Base-by-base conservation (phyloP, 2,797 vertebrate species). In the Sarcoramphus papa region DNA sequence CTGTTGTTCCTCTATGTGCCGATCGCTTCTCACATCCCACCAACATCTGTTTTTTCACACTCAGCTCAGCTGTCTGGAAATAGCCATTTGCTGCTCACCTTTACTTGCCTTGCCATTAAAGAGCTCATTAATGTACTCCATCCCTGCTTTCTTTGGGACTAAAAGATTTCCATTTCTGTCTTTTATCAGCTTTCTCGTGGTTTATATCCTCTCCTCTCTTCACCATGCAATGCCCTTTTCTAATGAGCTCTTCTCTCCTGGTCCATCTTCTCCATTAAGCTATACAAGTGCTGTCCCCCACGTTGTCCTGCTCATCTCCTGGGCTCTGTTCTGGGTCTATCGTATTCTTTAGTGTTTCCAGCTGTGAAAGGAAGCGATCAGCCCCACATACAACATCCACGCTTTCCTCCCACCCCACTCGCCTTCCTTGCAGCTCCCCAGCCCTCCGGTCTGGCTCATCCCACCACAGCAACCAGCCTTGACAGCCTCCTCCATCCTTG, bases 31-130 rank as follows among this genome's bases (percentile, higher is more conserved):
- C 40, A 43, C 50, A 73, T 48, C 70, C 77, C 84, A 92, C 88
- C 88, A 90, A 90, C 90, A 70, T 40, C 79, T 90, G 92, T 62
- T 93, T 95, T 68, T 77, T 88, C 77, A 47, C 48, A 33, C 74
- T 78, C 92, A 48, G 59, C 67, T 89, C 88, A 79, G 83, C 95
- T 84, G 80, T 53, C 57, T 76, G 80, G 63, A 86, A 95, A 50
- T 10, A 85, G 85, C 92, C 83, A 79, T 96, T 97, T 95, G 85
- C 92, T 82, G 83, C 90, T 96, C 96, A 95, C 95, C 94, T 96
- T 97, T 95, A 67, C 90, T 92, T 79, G 80, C 81, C 90, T 95
- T 5, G 3, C 88, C 80, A 85, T 91, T 93, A 93, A 93, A 90
- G 37, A 81, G 37, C 90, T 95, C 94, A 93, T 96, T 97, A 95